Conservation (phyloP, 2,113 vertebrate genomes). For the Coregonus clupeaformis region DNA sequence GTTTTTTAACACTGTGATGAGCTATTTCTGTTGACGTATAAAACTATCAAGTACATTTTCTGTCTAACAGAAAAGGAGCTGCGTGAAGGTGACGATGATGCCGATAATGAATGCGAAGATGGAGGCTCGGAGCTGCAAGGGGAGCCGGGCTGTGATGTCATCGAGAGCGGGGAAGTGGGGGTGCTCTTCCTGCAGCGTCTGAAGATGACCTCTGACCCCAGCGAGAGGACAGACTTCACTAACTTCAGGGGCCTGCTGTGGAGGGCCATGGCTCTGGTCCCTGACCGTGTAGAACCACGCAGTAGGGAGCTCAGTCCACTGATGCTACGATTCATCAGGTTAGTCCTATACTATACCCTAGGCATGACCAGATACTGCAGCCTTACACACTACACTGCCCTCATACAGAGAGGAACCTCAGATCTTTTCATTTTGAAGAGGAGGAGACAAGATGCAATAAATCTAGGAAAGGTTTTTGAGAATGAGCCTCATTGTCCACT, state of each 20-base stretch:
- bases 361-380: too few species aligned
- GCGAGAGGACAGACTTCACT: slow-evolving; percentile 84
- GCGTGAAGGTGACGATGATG: slow-evolving; percentile 64
- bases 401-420: not conserved
- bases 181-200: slow-evolving; percentile 80
- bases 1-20: not conserved
- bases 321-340: slow-evolving; percentile 92
- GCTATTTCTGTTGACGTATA: not conserved
- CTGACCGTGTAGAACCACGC: slow-evolving; percentile 88
- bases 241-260: slow-evolving; percentile 92
- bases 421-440: too few species aligned
- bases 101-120: not conserved
- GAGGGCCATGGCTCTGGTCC: slow-evolving; percentile 85
- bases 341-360: slow-evolving; percentile 22
- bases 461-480: too few species aligned
- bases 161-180: slow-evolving; percentile 71
- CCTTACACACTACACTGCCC: not conserved
- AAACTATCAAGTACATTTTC: not conserved
- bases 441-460: too few species aligned
- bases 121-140: slow-evolving; percentile 22
- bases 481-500: not conserved
- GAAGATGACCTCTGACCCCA: slow-evolving; percentile 60
- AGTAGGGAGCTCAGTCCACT: slow-evolving; percentile 91
- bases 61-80: slow-evolving; percentile 82
- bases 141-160: slow-evolving; percentile 66